These are phyloP conservation scores for Oceanodroma leucorhoa DNA, from an alignment of 2,797 vertebrate genomes.

Conservation along the genomic window DNA sequence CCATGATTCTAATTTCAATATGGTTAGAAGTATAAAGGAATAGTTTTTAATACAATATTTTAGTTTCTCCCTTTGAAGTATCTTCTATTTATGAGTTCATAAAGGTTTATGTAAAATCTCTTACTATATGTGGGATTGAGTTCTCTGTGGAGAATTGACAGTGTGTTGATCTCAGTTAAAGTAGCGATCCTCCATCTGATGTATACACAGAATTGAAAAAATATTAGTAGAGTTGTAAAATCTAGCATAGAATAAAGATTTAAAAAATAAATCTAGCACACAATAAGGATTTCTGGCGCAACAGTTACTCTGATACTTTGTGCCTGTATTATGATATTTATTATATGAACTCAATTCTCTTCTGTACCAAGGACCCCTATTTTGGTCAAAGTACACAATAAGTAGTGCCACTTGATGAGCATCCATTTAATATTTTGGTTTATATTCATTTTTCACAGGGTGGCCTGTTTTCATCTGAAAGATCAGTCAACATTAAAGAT, in stretches of 20 bases:
- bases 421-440: background rate
- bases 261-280: background rate
- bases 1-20: background rate
- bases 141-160: background rate
- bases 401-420: background rate
- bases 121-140: background rate
- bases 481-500: background rate
- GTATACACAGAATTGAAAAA: background rate
- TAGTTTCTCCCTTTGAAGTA: background rate
- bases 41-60: background rate
- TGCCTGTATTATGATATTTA: background rate
- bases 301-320: background rate
- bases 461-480: background rate
- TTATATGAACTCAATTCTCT: background rate
- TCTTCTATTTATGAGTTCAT: background rate
- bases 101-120: background rate
- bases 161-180: background rate
- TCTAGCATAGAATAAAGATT: background rate
- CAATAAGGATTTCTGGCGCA: background rate
- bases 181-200: background rate
- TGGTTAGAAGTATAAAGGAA: background rate
- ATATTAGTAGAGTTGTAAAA: background rate
- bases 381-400: background rate
- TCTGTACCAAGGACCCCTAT: background rate
- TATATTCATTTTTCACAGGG: background rate